A percentile compares a stretch with the other conserved stretches of the same genome.
Evolutionary conservation across 2,888 invertebrate genomes (phyloP).

Genomic region (Imbricaverruca yamaguchii): DNA sequence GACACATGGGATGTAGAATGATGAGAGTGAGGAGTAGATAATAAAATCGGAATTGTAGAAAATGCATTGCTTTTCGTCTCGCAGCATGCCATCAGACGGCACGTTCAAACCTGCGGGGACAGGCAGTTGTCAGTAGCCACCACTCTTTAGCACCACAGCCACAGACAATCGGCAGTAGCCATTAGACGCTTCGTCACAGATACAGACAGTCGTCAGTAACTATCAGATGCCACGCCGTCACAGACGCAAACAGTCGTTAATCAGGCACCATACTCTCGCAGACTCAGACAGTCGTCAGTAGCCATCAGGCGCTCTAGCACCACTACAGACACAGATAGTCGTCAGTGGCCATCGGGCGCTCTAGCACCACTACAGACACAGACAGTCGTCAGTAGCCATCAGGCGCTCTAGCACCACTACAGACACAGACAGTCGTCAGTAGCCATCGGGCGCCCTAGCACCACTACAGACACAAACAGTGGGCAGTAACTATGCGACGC

Average conservation of each 20-base stretch:
- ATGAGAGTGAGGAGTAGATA: slow-evolving; percentile 93
- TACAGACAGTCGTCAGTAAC: neutral
- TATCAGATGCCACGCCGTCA: neutral
- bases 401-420: neutral
- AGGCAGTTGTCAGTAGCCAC: neutral
- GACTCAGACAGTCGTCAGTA: neutral
- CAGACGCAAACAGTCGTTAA: too few relatives aligned
- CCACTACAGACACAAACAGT: too few relatives aligned
- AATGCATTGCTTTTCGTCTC: slow-evolving; percentile 53
- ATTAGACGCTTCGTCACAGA: neutral
- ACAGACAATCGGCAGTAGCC: too few relatives aligned
- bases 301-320: neutral
- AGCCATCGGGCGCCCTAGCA: neutral
- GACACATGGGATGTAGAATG: slow-evolving; percentile 97
- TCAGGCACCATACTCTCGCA: neutral
- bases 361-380: too few relatives aligned
- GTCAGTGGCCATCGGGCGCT: too few relatives aligned
- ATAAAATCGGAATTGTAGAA: slow-evolving; percentile 98
- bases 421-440: neutral
- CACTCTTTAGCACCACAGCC: too few relatives aligned
- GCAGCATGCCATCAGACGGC: neutral
- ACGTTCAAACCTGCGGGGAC: neutral
- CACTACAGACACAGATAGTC: too few relatives aligned
- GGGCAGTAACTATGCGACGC: too few relatives aligned
- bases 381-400: too few relatives aligned